Percentiles rank a stretch among this genome's conserved stretches.
Conservation (phyloP, 2,797 vertebrate genomes). For the Holocentrus rufus region DNA sequence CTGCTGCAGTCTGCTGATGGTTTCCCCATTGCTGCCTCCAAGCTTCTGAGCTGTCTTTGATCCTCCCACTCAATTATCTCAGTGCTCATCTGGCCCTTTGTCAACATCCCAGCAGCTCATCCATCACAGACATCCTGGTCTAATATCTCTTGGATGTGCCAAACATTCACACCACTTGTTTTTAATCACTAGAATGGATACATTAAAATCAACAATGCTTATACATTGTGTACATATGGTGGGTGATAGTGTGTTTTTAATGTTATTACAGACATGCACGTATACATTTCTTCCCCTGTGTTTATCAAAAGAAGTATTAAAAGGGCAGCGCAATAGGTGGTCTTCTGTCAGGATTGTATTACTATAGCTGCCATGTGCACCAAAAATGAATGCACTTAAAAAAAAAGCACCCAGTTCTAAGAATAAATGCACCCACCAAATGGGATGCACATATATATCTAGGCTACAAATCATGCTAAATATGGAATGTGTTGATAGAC, state of each 20-base stretch:
- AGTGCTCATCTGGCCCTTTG: constrained; percentile 50
- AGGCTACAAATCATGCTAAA: background rate
- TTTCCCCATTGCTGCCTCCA: constrained; percentile 24
- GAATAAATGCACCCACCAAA: too few relatives aligned
- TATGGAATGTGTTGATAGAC: background rate
- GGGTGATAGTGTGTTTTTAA: background rate
- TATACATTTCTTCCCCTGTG: background rate
- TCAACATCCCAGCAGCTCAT: constrained; percentile 42
- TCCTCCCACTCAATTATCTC: constrained; percentile 64
- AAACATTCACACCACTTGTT: constrained; percentile 10
- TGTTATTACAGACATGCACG: background rate
- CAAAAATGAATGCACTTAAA: background rate
- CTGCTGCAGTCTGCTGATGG: constrained; percentile 36
- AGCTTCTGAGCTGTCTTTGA: constrained; percentile 51
- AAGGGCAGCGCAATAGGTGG: background rate
- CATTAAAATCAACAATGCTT: background rate
- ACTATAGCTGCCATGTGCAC: background rate
- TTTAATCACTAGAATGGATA: background rate
- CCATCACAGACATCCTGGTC: constrained; percentile 25
- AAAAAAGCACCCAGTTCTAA: too few relatives aligned
- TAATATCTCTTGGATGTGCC: constrained; percentile 15
- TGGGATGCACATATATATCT: too few relatives aligned
- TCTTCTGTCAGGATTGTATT: background rate
- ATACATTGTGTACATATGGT: background rate
- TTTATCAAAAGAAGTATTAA: background rate